These are phyloP conservation scores for Leistus spinibarbis DNA, from an alignment of 2,888 invertebrate species.

Conservation along the genomic window DNA sequence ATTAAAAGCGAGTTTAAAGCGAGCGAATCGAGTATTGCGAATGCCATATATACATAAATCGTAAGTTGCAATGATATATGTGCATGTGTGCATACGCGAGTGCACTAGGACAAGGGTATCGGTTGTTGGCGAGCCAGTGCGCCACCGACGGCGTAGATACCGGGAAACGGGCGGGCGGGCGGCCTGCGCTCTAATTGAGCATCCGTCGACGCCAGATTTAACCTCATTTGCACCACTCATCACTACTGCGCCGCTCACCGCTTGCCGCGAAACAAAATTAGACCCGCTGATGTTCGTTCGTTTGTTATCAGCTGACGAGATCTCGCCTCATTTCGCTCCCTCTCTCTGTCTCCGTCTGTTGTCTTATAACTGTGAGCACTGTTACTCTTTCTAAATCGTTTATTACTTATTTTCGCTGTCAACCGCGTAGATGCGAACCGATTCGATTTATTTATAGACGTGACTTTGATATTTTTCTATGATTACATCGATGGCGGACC, in stretches of 20 bases:
- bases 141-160: slow-evolving; percentile 3
- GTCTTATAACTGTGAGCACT: background rate
- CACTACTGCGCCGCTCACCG: background rate
- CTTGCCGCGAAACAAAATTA: background rate
- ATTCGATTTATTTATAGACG: background rate
- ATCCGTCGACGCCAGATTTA: slow-evolving; percentile 40
- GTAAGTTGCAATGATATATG: background rate
- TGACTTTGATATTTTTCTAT: background rate
- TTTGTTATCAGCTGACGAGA: background rate
- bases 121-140: background rate
- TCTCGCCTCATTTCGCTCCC: too few relatives aligned
- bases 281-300: background rate
- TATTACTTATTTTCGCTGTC: background rate
- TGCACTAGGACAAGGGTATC: background rate
- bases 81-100: background rate
- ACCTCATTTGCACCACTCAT: slow-evolving; percentile 40
- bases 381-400: background rate
- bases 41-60: background rate
- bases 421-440: too few relatives aligned
- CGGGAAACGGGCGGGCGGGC: slow-evolving; percentile 16
- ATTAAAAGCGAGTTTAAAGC: background rate
- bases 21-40: background rate
- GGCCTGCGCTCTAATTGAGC: slow-evolving; percentile 32
- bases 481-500: background rate
- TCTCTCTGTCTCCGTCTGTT: background rate